These are phyloP conservation scores for Oryzias javanicus DNA, from an alignment of 2,113 vertebrate genomes.

Conservation along the genomic window DNA sequence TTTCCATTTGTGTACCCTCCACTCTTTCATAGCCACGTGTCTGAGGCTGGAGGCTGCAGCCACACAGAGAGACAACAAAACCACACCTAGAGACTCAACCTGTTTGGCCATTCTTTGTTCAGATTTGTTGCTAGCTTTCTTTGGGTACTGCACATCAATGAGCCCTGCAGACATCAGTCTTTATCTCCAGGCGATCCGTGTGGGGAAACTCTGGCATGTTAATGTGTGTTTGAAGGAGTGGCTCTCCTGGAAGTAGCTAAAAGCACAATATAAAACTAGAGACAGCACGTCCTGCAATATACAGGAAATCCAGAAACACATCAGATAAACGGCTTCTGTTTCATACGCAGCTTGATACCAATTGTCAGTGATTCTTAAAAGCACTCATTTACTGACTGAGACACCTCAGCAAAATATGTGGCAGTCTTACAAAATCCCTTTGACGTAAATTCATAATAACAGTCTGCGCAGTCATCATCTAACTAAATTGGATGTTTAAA, in stretches of 20 bases:
- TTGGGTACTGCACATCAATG: constrained; percentile 9
- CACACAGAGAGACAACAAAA: neutral
- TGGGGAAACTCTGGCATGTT: constrained; percentile 16
- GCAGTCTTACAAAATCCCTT: neutral
- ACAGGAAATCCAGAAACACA: neutral
- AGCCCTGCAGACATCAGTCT: constrained; percentile 4
- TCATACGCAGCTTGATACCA: neutral
- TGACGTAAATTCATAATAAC: neutral
- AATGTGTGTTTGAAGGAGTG: neutral
- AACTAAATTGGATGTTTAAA: neutral
- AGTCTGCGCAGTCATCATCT: neutral
- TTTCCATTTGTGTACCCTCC: neutral
- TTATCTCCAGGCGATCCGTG: constrained; percentile 14
- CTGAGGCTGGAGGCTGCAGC: neutral
- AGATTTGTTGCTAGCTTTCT: constrained; percentile 11
- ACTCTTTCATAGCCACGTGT: neutral
- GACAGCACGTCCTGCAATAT: neutral
- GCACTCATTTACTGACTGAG: neutral
- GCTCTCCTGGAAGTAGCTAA: constrained; percentile 5
- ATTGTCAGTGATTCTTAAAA: neutral
- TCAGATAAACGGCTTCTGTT: neutral
- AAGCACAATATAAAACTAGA: neutral
- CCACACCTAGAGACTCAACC: neutral
- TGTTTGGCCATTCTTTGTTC: neutral
- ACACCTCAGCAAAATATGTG: neutral